These are phyloP conservation scores for Agrochola litura DNA, from an alignment of 2,888 invertebrate genomes.

Conservation along the genomic window DNA sequence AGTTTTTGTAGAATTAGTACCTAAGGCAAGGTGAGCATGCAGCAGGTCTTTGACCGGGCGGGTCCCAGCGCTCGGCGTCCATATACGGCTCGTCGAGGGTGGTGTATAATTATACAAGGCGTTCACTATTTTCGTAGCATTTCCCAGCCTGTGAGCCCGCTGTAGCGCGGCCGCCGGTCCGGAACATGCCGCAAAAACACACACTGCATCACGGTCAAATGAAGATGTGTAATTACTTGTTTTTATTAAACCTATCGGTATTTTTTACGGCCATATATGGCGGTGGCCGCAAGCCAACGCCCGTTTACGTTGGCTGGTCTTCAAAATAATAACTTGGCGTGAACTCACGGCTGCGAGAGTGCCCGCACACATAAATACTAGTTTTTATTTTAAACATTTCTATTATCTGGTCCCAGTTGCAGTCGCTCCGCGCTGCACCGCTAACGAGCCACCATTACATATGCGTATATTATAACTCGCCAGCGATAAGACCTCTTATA, in stretches of 20 bases:
- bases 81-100: constrained; percentile 67
- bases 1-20: constrained; percentile 14
- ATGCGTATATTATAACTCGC: constrained; percentile 64
- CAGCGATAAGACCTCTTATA: constrained; percentile 66
- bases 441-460: constrained; percentile 68
- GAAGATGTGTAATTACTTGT: constrained; percentile 88
- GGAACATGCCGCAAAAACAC: constrained; percentile 83
- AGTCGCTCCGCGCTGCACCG: constrained; percentile 36
- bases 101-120: constrained; percentile 65
- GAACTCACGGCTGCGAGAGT: constrained; percentile 63
- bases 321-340: constrained; percentile 78
- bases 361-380: constrained; percentile 67
- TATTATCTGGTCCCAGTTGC: constrained; percentile 70
- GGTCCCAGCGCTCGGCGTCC: constrained; percentile 56
- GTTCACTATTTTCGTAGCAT: constrained; percentile 76
- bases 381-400: constrained; percentile 75
- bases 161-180: constrained; percentile 74
- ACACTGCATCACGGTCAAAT: constrained; percentile 87
- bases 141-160: constrained; percentile 81
- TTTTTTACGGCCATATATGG: constrained; percentile 82
- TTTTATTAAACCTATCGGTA: constrained; percentile 81
- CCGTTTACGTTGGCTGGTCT: constrained; percentile 83
- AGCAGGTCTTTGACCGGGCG: constrained; percentile 64
- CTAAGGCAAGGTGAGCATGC: constrained; percentile 27
- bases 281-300: constrained; percentile 80